Evolutionary conservation across 2,888 invertebrate species (phyloP), one percentile per base, ranked within the genome.

Genomic region (Amblyteles armatorius): DNA sequence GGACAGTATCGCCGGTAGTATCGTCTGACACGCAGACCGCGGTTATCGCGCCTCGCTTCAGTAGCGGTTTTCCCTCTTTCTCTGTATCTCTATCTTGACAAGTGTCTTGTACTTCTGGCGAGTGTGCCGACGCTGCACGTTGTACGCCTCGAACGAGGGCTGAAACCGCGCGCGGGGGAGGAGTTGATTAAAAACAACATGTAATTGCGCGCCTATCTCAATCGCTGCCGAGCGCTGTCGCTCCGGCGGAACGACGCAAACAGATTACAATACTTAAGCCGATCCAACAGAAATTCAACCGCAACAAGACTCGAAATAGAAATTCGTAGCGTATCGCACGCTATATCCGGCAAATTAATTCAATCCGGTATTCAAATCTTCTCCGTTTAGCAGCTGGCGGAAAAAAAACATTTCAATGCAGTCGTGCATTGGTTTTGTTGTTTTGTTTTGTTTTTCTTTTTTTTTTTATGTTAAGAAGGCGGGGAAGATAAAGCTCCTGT

Each of bases 11-110:
- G 60, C 65, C 65, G 55, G 68, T 77, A 79, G 76, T 84, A 87
- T 87, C 87, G 72, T 77, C 83, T 87, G 85, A 85, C 82, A 86
- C 76, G 83, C 83, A 79, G 71, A 81, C 83, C 84, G 85, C 84
- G 86, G 86, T 88, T 89, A 89, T 88, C 89, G 81, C 77, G 72
- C 74, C 50, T 72, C 82, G 82, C 78, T 83, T 85, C 86, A 79
- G 73, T 65, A 79, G 69, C 44, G 33, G 11, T 74, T 65, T 74
- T 82, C 72, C 50, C 63, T 69, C 57, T 36, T 50, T 79, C 26
- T n/a, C 13, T 60, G 3, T 71, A 16, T 29, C 71, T 57, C 71
- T 48, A 36, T 60, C 77, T 22, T 11, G 60, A 73, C 76, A 29
- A 44, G 44, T 57, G 26, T 50, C 26, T 33, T 11, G 26, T n/a